Percentiles rank a stretch among this genome's conserved stretches.
These are phyloP conservation scores for Ellobius talpinus DNA, from an alignment of 2,113 vertebrate genomes.

Conservation along the genomic window DNA sequence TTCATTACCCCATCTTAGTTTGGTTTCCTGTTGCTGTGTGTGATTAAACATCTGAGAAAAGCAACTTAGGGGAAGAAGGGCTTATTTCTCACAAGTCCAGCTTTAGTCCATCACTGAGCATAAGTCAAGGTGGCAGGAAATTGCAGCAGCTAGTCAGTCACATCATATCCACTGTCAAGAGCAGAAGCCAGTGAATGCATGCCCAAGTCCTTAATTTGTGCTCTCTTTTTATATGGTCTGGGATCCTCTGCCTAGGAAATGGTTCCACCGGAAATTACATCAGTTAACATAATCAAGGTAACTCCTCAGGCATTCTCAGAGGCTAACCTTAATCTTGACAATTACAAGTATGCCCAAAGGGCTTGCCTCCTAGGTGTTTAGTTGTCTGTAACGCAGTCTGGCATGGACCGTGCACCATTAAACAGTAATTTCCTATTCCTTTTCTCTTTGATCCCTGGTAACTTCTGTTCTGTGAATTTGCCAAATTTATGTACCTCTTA, in stretches of 20 bases:
- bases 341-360: background rate
- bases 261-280: background rate
- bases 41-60: background rate
- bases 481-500: background rate
- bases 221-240: background rate
- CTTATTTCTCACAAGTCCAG: background rate
- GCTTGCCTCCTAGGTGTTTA: background rate
- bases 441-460: background rate
- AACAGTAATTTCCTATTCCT: background rate
- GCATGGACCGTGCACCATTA: background rate
- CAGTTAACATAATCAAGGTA: background rate
- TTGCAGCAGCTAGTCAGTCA: no score
- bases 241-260: background rate
- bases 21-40: background rate
- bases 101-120: no score
- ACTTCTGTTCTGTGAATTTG: background rate
- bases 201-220: background rate
- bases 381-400: background rate
- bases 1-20: background rate
- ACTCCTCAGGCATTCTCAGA: background rate
- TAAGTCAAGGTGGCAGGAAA: no score
- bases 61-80: background rate
- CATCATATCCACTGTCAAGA: no score
- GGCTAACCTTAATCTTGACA: background rate
- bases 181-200: background rate